Conservation (phyloP, 2,797 vertebrate genomes). For the Trichosurus vulpecula region DNA sequence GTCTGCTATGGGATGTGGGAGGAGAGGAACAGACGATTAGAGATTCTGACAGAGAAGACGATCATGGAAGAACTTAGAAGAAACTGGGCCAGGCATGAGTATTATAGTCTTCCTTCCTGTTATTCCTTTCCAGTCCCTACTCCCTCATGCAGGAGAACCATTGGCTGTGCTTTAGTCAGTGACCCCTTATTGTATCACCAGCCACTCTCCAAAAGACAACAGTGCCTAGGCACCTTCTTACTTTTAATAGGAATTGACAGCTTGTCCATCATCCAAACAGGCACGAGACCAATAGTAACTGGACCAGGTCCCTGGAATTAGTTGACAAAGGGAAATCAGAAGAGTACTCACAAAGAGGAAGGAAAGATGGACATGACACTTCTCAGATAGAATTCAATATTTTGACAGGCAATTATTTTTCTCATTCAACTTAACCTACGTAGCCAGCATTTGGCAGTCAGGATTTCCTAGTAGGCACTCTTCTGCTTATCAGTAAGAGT, state of each 20-base stretch:
- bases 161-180: neutral
- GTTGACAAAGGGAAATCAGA: neutral
- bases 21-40: neutral
- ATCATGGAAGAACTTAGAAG: neutral
- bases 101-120: neutral
- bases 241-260: neutral
- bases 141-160: neutral
- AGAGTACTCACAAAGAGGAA: constrained; percentile 3
- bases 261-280: neutral
- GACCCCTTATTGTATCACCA: neutral
- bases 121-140: neutral
- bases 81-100: neutral
- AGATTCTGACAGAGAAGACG: neutral
- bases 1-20: neutral
- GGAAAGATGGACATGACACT: constrained; percentile 19
- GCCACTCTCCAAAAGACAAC: neutral
- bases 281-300: neutral
- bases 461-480: neutral
- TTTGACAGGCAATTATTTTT: constrained; percentile 50
- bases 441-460: neutral
- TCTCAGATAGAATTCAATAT: constrained; percentile 6
- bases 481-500: neutral
- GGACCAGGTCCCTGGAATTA: neutral
- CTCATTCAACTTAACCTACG: neutral
- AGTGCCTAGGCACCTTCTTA: neutral